Base-by-base conservation (phyloP, 2,113 vertebrate species). In the Aepyceros melampus region DNA sequence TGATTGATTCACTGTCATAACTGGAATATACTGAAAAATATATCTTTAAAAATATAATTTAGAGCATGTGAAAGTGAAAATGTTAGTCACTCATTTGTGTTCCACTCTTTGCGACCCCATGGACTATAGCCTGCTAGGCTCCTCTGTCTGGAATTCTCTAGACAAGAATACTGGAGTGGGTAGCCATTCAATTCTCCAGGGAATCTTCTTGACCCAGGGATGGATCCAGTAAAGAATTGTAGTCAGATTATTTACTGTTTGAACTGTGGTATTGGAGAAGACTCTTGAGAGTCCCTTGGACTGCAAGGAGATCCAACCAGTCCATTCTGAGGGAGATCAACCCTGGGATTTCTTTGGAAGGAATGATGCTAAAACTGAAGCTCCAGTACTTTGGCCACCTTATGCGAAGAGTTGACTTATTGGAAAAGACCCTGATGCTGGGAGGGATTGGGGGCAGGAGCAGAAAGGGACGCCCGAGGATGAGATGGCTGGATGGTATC, bases 81-180 rank as follows among this genome's bases (percentile, higher is more conserved):
- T 71, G 9, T 36, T 71, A 36, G n/a, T 71, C 17, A 36, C 17
- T 71, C 17, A 71, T n/a, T 36, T 9, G 0, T 17, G 15, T 64
- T 64, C 31, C 16, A n/a, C 15, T 64, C 31, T 64, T 64, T n/a
- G 62, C 0, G 3, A 64, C 7, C 0, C 62, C 31, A 36, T 17
- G 64, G 64, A n/a, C 64, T 67, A 9, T 19, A 67, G 64, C 16
- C 64, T 36, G 2, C 33, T 16, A 36, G 64, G 64, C 8, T 67
- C n/a, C 64, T 36, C n/a, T 71, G 64, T 71, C 8, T 71, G 64
- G n/a, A 71, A 71, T 71, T 21, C n/a, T 71, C n/a, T 36, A 36
- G 64, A 8, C n/a, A 71, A 71, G n/a, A 36, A 71, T 71, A 36
- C 33, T 71, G 17, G 33, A 19, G 8, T 36, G 64, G 8, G 17